Percentiles rank a stretch among this genome's conserved stretches.
These are phyloP conservation scores for Euplexia lucipara DNA, from an alignment of 2,888 invertebrate genomes.

Conservation along the genomic window DNA sequence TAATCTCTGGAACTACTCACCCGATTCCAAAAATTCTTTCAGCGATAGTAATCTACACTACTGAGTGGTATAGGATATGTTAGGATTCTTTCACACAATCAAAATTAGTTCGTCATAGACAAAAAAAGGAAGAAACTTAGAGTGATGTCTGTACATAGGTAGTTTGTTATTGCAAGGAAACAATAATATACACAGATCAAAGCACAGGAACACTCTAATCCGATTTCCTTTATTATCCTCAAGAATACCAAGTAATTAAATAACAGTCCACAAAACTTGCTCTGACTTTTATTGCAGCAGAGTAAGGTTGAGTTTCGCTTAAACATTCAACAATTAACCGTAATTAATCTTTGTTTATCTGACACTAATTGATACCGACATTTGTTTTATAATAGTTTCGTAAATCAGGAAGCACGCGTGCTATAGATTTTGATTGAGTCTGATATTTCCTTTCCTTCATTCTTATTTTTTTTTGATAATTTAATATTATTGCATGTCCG, in stretches of 20 bases:
- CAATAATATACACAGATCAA: constrained; percentile 73
- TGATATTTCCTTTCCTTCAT: constrained; percentile 44
- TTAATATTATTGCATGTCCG: constrained; percentile 30
- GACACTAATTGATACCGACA: constrained; percentile 62
- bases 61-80: too few species aligned
- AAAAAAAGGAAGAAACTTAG: neutral
- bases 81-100: too few species aligned
- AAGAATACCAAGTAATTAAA: constrained; percentile 18
- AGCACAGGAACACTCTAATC: constrained; percentile 78
- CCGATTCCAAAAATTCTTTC: too few species aligned
- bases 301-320: constrained; percentile 30
- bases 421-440: constrained; percentile 27
- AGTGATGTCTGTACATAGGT: neutral
- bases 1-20: too few species aligned
- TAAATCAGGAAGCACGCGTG: constrained; percentile 57
- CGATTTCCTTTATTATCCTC: constrained; percentile 71
- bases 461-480: constrained; percentile 38
- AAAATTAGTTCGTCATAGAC: too few species aligned
- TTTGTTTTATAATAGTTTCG: constrained; percentile 55
- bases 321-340: constrained; percentile 2
- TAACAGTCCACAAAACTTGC: constrained; percentile 9
- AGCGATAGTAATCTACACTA: too few species aligned
- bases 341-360: constrained; percentile 32
- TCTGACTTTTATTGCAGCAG: constrained; percentile 4
- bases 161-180: constrained; percentile 24